Conservation (phyloP, 2,888 invertebrate genomes). For the Cerastis rubricosa region DNA sequence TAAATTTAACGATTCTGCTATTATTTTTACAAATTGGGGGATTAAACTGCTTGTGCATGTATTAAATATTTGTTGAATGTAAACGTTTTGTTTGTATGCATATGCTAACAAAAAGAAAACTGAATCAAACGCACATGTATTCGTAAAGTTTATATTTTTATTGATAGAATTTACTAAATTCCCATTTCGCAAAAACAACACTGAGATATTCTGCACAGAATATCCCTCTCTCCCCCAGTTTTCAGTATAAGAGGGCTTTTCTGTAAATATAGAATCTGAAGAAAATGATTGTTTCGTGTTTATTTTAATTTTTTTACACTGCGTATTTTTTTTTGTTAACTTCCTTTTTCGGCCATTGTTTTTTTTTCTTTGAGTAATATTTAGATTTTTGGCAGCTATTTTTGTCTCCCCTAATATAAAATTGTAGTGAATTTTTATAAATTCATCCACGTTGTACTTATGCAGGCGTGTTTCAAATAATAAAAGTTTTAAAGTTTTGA, state of each 20-base stretch:
- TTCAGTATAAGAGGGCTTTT: conserved; percentile 19
- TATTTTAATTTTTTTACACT: conserved; percentile 2
- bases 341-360: conserved; percentile 13
- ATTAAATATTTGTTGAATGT: too few relatives aligned
- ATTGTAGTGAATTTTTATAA: conserved; percentile 1
- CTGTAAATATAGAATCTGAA: conserved; percentile 21
- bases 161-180: conserved; percentile 21
- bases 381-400: conserved; percentile 4
- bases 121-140: too few relatives aligned
- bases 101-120: too few relatives aligned
- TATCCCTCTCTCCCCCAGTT: conserved; percentile 27
- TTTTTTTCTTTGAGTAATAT: background rate
- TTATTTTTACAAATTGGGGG: too few relatives aligned
- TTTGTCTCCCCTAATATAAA: conserved; percentile 11
- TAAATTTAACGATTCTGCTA: too few relatives aligned
- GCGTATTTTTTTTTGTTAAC: background rate
- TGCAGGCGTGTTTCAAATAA: conserved; percentile 32
- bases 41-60: too few relatives aligned
- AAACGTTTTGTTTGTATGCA: too few relatives aligned
- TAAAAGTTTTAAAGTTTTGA: conserved; percentile 27
- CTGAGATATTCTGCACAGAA: conserved; percentile 18
- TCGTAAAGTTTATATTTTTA: conserved; percentile 7
- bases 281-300: conserved; percentile 1
- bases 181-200: conserved; percentile 34
- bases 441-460: conserved; percentile 34